Evolutionary conservation across 2,113 vertebrate genomes (phyloP), one percentile per base, ranked within the genome.

Genomic region (Macroglossus sobrinus): DNA sequence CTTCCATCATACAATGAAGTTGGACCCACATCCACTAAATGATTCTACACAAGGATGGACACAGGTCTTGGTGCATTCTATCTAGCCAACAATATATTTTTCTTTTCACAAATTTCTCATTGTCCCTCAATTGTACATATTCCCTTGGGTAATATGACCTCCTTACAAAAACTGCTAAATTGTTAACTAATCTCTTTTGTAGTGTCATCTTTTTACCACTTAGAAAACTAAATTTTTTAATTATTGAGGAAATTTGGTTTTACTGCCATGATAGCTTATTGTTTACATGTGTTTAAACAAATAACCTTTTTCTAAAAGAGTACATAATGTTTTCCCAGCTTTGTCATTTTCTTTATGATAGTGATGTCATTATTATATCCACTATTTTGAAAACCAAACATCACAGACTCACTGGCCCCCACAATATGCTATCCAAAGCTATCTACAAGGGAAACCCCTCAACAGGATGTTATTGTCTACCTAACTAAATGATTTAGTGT

Each of bases 301-400:
- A 90, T 81, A 10, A 7, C 22, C 22, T 84, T 87, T 84, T 16
- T 78, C 21, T 68, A 33, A 86, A 96, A 72, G n/a, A 64, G 24
- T 53, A 76, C 50, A n/a, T 66, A 40, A 59, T 64, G 24, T 92
- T 92, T 93, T 66, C 53, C 53, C 55, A 79, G 43, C 5, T 69
- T 72, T 38, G 55, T 84, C 6, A 40, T 79, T 85, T 64, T 61
- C 10, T 91, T 78, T 81, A 43, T 57, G 63, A 74, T 43, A 64
- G 4, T 72, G 4, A 26, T 84, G 18, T 28, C 35, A 84, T 72
- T 50, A 53, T 61, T 80, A 50, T 86, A 79, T n/a, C 40, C 69
- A 85, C 64, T 18, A 28, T 75, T 93, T 85, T 69, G 15, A 84
- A 96, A 93, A 93, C 19, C 66, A 95, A 95, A 69, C 18, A 74